Evolutionary conservation across 2,113 vertebrate genomes (phyloP), one percentile per base, ranked within the genome.

Genomic region (Dipodomys ordii): DNA sequence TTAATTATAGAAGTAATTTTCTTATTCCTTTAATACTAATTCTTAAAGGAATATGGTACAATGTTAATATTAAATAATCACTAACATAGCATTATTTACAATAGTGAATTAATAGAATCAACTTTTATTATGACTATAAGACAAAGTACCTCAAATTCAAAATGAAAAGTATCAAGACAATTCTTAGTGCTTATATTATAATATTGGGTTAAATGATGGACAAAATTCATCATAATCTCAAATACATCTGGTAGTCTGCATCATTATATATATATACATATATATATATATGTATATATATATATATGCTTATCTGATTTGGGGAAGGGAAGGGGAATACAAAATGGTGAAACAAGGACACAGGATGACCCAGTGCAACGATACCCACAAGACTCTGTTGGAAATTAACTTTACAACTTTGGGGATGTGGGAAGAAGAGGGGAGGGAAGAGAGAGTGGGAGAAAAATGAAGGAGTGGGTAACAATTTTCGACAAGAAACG

Each of bases 141-240:
- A 57, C 35, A 81, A 78, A 83, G 0, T 69, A 69, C 53, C 3
- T 6, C 27, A 69, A 65, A 84, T 65, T 65, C 10, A 65, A 79
- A 77, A 30, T 30, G 27, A 65, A 88, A 88, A 60, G 2, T 57
- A 60, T 71, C 3, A 57, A 64, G 69, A 76, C 76, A n/a, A 72
- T 39, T 7, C 32, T 57, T 89, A 94, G 60, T 39, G 11, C 72
- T 92, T 15, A 85, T 46, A 4, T 77, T 81, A 32, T 7, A 39
- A 49, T 74, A 87, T 53, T 12, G 69, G 30, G 15, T 30, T 94
- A 80, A 89, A 90, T 78, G 62, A 86, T 2, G 30, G 57, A 5
- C 68, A 25, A 88, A 71, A 77, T 32, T 94, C 53, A 92, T 83
- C 39, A 49, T 67, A 57, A 77, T 67, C 19, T 71, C 27, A 92